Conservation (phyloP, 2,113 vertebrate genomes). For the Sapayoa aenigma region DNA sequence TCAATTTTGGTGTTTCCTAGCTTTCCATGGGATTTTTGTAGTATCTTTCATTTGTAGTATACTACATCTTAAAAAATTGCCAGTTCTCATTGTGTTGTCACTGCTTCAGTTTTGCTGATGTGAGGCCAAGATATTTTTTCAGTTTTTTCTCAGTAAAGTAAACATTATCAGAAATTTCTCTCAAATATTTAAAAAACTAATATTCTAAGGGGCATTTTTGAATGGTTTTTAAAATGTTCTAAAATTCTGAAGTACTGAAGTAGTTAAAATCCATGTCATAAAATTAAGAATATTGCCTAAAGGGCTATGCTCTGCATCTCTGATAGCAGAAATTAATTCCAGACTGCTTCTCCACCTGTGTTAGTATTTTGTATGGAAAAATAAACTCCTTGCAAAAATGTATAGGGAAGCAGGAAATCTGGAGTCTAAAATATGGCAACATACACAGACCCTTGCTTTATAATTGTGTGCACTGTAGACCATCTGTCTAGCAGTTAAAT, state of each 20-base stretch:
- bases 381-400: constrained; percentile 56
- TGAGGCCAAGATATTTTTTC: not conserved
- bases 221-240: not conserved
- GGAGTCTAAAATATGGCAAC: constrained; percentile 36
- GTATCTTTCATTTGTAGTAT: not conserved
- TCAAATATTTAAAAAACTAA: constrained; percentile 16
- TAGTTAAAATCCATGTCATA: not conserved
- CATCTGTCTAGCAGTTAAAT: constrained; percentile 72
- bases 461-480: constrained; percentile 53
- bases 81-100: not conserved
- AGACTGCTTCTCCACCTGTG: constrained; percentile 31
- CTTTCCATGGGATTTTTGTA: not conserved
- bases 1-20: not conserved
- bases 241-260: not conserved
- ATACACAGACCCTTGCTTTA: constrained; percentile 45
- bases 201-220: not conserved
- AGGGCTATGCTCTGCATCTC: not conserved
- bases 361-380: constrained; percentile 16
- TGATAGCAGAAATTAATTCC: constrained; percentile 56
- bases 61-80: not conserved
- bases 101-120: not conserved
- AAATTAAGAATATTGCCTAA: not conserved
- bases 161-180: not conserved
- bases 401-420: constrained; percentile 50
- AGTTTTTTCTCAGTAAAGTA: not conserved